Evolutionary conservation across 2,888 invertebrate genomes (phyloP), one percentile per base, ranked within the genome.

Genomic region (Sphaerophoria rueppellii): DNA sequence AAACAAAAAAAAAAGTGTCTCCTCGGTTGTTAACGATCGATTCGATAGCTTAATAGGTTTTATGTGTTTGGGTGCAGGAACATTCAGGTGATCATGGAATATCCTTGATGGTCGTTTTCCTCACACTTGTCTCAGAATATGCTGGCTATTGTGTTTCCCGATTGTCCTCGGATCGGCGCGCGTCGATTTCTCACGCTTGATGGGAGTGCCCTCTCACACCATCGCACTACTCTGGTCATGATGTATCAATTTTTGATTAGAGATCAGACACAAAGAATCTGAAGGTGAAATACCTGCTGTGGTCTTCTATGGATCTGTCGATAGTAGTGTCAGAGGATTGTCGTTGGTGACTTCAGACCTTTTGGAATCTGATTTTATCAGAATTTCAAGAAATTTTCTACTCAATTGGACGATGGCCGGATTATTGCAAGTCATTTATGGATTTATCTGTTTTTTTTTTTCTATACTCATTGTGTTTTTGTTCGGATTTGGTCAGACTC

Each of bases 151-250:
- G 79, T 83, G 54, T 80, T 57, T 24, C 12, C 16, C n/a, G 43
- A 46, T 14, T 54, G 58, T 57, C 65, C 48, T 83, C 24, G 4
- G 50, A 79, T 14, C 80, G 54, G 81, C 81, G 81, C 85, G 69
- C 65, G 85, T 67, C 70, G 74, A 82, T 82, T 86, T 86, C 86
- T 86, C 86, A 86, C 86, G 86, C 82, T 82, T 78, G 86, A 71
- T 69, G 76, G 85, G 80, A 72, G 85, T 85, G 81, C 76, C 83
- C 52, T 67, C 52, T 24, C 24, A 7, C n/a, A 63, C 60, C 72
- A 76, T 81, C 76, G 72, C 76, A 83, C 83, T 24, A 24, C 24
- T 57, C 72, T 54, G 40, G 58, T 72, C 58, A 69, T 73, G 85
- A 85, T 72, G 70, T 76, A 76, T 81, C 85, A 76, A 81, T 85